Percentiles rank a stretch among this genome's conserved stretches.
phyloP scores from a whole-genome alignment of 2,113 vertebrate species.

The Ammospiza caudacuta region DNA sequence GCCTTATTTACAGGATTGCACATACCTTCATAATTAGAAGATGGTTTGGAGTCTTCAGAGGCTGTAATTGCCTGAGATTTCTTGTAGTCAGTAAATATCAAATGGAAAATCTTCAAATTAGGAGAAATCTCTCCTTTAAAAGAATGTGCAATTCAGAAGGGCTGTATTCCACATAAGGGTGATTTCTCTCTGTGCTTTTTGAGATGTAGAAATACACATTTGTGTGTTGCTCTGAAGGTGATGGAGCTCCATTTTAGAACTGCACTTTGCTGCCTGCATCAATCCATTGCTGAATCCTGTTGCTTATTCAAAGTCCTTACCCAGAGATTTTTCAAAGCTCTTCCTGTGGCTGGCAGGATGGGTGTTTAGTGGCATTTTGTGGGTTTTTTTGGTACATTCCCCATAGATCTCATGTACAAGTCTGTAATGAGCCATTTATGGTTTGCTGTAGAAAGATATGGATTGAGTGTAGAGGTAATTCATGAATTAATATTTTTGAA shows the following conservation, averaged over 20 bases:
- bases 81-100: conserved; percentile 4
- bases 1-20: conserved; percentile 54
- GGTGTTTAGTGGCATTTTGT: not conserved
- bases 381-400: not conserved
- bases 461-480: not conserved
- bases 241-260: not conserved
- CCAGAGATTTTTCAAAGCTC: not conserved
- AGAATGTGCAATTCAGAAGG: not conserved
- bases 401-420: not conserved
- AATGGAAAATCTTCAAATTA: not conserved
- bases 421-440: not conserved
- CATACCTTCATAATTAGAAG: conserved; percentile 63
- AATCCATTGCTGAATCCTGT: not conserved
- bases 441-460: not conserved
- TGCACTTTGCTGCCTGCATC: not conserved
- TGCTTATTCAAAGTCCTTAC: not conserved
- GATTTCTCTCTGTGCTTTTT: not conserved
- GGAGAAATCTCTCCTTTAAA: not conserved
- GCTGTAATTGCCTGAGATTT: conserved; percentile 4
- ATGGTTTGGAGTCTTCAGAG: conserved; percentile 21
- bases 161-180: not conserved
- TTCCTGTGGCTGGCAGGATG: not conserved
- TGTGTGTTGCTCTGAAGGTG: not conserved
- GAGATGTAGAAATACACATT: not conserved
- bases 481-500: not conserved